Base-by-base conservation (phyloP, 2,888 invertebrate species). In the Aspidiotus destructor region DNA sequence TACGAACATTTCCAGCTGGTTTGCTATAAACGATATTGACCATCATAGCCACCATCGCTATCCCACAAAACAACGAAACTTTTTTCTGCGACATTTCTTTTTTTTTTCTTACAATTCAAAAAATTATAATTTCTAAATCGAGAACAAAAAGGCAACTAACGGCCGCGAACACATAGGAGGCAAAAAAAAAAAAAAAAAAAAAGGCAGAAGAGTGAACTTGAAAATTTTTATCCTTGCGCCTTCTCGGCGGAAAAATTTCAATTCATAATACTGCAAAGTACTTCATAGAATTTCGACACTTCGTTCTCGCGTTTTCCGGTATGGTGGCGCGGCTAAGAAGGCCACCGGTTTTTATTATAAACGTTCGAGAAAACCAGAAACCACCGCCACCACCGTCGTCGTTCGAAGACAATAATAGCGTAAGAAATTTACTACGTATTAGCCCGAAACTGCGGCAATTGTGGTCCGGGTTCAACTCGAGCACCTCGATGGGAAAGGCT, bases 261-360 rank as follows among this genome's bases (percentile, higher is more conserved):
- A 48, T 3, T 48, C 11, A 28, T 28, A 28, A 28, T 28, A 48
- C 11, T 48, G 48, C 48, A 48, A 48, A 48, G n/a, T 48, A 48
- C 11, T 48, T 11, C 48, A 48, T 13, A 48, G 6, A 13, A 48
- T 48, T 48, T 48, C n/a, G 48, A 48, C 48, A 48, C 48, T 48
- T n/a, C 48, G 48, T 48, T n/a, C 10, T n/a, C 48, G 48, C n/a
- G 10, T 48, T n/a, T 48, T 48, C 48, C 48, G 48, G 48, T 48
- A 48, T 48, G 6, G 10, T 48, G n/a, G 48, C 48, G 48, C n/a
- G 48, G n/a, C 28, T 48, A 48, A 48, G 48, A 48, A 48, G 48
- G 48, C 48, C 48, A 48, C n/a, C 48, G 48, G 48, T 48, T 48
- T 48, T 48, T 48, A 48, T 48, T 13, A 48, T 48, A 48, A 28